Evolutionary conservation across 2,113 vertebrate genomes (phyloP).

Genomic region (Neomonachus schauinslandi): DNA sequence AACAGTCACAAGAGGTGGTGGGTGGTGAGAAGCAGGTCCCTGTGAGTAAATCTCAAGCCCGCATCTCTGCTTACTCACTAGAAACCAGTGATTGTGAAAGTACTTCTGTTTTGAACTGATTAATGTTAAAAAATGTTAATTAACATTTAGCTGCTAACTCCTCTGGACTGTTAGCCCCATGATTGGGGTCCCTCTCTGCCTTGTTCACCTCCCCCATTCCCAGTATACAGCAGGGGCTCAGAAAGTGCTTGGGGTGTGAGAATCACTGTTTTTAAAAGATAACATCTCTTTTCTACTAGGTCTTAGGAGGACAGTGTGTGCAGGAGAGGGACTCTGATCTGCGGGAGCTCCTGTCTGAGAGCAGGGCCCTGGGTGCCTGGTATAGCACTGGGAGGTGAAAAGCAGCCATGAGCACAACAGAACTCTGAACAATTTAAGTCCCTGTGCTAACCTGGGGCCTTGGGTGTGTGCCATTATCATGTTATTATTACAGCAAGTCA

Average conservation of each 20-base stretch:
- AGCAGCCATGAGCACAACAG: background rate
- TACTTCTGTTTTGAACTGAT: background rate
- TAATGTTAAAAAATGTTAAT: background rate
- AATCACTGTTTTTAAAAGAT: background rate
- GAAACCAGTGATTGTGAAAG: background rate
- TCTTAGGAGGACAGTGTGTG: background rate
- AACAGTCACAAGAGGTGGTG: background rate
- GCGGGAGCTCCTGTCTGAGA: background rate
- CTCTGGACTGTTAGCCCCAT: background rate
- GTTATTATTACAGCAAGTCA: background rate
- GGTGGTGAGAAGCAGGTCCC: background rate
- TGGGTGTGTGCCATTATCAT: rapidly evolving
- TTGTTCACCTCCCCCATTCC: background rate
- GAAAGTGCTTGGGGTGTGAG: background rate
- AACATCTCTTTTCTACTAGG: background rate
- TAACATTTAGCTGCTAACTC: no score
- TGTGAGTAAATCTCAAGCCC: background rate
- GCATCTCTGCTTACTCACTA: background rate
- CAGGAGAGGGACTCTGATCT: background rate
- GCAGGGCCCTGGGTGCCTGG: background rate
- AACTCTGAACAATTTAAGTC: background rate
- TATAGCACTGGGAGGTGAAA: background rate
- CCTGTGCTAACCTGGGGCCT: background rate
- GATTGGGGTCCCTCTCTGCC: background rate
- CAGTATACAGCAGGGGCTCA: background rate